These are phyloP conservation scores for Crematogaster levior DNA, from an alignment of 2,888 invertebrate genomes.

Conservation along the genomic window DNA sequence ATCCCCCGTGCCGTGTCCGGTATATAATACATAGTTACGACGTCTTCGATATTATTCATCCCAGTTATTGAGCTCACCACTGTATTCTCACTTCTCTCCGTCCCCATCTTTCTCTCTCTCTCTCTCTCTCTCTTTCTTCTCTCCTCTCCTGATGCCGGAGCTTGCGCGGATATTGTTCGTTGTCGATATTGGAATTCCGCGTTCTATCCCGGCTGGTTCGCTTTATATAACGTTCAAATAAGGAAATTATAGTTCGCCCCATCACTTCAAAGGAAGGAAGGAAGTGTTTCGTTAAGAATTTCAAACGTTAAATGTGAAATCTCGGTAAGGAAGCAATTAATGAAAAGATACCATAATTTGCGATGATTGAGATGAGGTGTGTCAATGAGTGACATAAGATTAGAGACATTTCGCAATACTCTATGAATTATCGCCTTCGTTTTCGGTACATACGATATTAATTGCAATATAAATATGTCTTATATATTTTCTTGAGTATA, in stretches of 20 bases:
- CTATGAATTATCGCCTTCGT: background rate
- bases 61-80: slow-evolving; percentile 66
- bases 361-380: background rate
- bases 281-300: slow-evolving; percentile 40
- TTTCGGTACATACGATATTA: background rate
- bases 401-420: background rate
- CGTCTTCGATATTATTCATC: slow-evolving; percentile 71
- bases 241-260: slow-evolving; percentile 67
- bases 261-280: slow-evolving; percentile 47
- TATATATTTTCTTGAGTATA: too few relatives aligned
- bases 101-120: slow-evolving; percentile 61
- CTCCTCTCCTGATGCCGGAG: slow-evolving; percentile 33
- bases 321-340: background rate
- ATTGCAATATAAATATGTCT: background rate
- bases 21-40: slow-evolving; percentile 65
- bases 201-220: slow-evolving; percentile 63
- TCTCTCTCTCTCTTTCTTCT: too few relatives aligned
- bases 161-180: slow-evolving; percentile 72
- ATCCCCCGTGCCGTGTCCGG: slow-evolving; percentile 40
- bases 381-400: background rate
- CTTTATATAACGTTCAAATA: slow-evolving; percentile 70
- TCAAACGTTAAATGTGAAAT: slow-evolving; percentile 28
- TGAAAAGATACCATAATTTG: background rate
- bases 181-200: slow-evolving; percentile 74
- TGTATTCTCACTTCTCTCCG: slow-evolving; percentile 60